A percentile compares a stretch with the other conserved stretches of the same genome.
phyloP scores from a whole-genome alignment of 1,140 invertebrate genomes.

The Protaetia brevitarsis region DNA sequence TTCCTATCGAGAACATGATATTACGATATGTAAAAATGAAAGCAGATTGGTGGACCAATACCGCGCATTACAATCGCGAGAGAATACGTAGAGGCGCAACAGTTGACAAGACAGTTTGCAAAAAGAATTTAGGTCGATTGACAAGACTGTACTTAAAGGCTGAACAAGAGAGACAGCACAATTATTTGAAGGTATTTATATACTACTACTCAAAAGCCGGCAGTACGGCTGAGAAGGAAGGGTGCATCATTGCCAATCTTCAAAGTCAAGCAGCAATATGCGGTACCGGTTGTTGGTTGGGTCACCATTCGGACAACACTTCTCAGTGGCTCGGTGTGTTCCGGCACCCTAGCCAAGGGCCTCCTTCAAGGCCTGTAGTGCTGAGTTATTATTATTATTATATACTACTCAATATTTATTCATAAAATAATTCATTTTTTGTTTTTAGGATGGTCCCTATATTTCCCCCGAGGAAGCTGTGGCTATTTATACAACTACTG shows the following conservation, averaged over 20 bases:
- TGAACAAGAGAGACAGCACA: conserved; percentile 98
- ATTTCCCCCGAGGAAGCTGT: conserved; percentile 99
- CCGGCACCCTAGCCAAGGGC: too few species aligned
- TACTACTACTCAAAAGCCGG: too few species aligned
- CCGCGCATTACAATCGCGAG: conserved; percentile 99
- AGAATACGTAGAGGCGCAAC: conserved; percentile 89
- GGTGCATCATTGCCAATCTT: too few species aligned
- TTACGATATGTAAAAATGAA: conserved; percentile 99
- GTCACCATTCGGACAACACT: too few species aligned
- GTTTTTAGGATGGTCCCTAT: conserved; percentile 88
- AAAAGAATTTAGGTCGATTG: conserved; percentile 96
- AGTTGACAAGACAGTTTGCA: conserved; percentile 99
- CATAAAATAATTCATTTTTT: conserved; percentile 15
- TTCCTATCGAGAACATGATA: conserved; percentile 99
- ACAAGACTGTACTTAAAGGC: conserved; percentile 97
- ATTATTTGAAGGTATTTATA: conserved; percentile 82
- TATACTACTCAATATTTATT: too few species aligned
- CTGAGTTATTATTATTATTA: too few species aligned
- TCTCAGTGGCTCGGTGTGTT: too few species aligned
- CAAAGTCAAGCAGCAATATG: too few species aligned
- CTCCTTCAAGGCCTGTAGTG: too few species aligned
- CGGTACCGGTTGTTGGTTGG: too few species aligned
- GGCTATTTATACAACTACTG: conserved; percentile 98
- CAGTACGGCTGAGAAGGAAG: too few species aligned
- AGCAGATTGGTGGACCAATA: conserved; percentile 99